Evolutionary conservation across 2,888 invertebrate species (phyloP).

Genomic region (Pimpla rufipes): DNA sequence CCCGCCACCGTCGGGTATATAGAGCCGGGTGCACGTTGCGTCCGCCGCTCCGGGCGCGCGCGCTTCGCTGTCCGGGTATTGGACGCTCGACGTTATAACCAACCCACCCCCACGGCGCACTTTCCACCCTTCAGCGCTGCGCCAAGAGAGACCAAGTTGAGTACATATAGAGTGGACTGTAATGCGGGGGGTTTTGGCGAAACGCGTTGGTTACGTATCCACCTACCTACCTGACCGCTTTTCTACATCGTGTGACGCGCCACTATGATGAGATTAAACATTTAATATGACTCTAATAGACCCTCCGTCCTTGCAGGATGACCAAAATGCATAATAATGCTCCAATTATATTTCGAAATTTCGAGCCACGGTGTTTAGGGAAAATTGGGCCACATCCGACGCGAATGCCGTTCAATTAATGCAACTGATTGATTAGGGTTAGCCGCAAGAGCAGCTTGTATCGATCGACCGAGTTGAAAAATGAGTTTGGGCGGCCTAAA

Average conservation of each 20-base stretch:
- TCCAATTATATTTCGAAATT: not conserved
- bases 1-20: conserved; percentile 59
- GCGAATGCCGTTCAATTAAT: not conserved
- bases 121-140: conserved; percentile 55
- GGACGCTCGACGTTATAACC: conserved; percentile 63
- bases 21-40: conserved; percentile 45
- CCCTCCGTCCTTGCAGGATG: not conserved
- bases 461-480: not conserved
- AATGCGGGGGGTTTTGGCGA: conserved; percentile 48
- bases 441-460: not conserved
- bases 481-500: too few relatives aligned
- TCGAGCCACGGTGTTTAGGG: not conserved
- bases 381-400: not conserved
- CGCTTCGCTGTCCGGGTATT: conserved; percentile 60
- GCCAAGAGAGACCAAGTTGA: conserved; percentile 39
- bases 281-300: conserved; percentile 1
- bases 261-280: conserved; percentile 12
- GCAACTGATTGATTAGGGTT: not conserved
- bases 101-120: conserved; percentile 25
- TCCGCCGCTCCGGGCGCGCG: conserved; percentile 57
- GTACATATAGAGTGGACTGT: conserved; percentile 36
- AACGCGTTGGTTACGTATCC: conserved; percentile 27
- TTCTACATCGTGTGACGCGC: conserved; percentile 13
- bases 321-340: not conserved
- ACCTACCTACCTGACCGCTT: conserved; percentile 16